phyloP scores from a whole-genome alignment of 2,113 vertebrate species.

The Hyperoodon ampullatus region DNA sequence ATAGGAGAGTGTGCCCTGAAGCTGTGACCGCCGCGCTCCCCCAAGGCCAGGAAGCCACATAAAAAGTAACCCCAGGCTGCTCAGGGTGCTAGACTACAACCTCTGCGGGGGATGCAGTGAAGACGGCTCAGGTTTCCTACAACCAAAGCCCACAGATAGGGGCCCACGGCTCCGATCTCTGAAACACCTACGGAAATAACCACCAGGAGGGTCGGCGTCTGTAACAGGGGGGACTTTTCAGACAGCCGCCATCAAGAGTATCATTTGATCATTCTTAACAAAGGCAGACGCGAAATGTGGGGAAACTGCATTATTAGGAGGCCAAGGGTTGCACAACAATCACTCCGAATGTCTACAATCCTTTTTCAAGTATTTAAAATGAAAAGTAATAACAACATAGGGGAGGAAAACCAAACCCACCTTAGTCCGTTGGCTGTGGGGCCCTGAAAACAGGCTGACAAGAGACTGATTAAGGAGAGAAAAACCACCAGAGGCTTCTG shows the following conservation, averaged over 20 bases:
- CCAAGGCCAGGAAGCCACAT: too few species aligned
- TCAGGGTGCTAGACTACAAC: too few species aligned
- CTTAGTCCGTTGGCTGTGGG: neutral
- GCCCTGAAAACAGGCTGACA: neutral
- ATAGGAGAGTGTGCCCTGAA: neutral
- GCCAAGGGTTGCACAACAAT: neutral
- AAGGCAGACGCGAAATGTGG: conserved; percentile 4
- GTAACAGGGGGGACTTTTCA: neutral
- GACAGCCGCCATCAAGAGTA: neutral
- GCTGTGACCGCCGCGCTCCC: neutral
- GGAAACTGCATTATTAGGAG: neutral
- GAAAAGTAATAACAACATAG: neutral
- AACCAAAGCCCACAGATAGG: too few species aligned
- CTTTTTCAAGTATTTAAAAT: conserved; percentile 20
- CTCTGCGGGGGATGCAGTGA: too few species aligned
- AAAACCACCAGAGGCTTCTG: neutral
- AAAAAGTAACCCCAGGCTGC: too few species aligned
- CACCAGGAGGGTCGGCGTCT: neutral
- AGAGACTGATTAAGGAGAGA: neutral
- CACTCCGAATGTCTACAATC: neutral
- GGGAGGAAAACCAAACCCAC: neutral
- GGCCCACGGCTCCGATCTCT: too few species aligned
- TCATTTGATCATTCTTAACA: neutral
- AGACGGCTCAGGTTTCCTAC: too few species aligned
- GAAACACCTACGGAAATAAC: neutral